These are phyloP conservation scores for Odontothrips loti DNA, from an alignment of 2,888 invertebrate genomes.

Conservation along the genomic window DNA sequence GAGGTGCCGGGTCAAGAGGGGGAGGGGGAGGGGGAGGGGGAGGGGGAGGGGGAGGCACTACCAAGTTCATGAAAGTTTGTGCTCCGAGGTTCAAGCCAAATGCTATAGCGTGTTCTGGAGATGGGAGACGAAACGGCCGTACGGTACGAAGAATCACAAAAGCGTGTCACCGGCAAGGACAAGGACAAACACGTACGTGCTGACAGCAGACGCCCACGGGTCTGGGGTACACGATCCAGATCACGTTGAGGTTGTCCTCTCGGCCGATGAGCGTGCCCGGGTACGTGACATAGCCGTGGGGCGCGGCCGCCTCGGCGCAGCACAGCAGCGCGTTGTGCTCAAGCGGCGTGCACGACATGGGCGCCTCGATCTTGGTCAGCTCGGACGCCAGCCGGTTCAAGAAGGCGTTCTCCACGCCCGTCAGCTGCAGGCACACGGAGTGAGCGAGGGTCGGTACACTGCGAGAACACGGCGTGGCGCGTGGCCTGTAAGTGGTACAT, in stretches of 20 bases:
- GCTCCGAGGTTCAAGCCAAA: no score
- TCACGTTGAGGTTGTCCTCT: constrained; percentile 4
- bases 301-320: constrained; percentile 14
- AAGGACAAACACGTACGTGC: no score
- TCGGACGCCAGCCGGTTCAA: not conserved
- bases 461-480: not conserved
- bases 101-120: no score
- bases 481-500: no score
- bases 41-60: not conserved
- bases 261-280: constrained; percentile 14
- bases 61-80: no score
- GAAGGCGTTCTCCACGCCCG: not conserved
- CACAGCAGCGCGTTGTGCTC: constrained; percentile 5
- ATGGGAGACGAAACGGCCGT: no score
- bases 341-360: constrained; percentile 9
- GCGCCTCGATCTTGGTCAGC: constrained; percentile 5
- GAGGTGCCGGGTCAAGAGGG: not conserved
- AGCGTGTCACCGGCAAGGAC: no score
- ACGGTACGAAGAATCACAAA: no score
- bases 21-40: not conserved
- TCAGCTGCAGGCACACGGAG: not conserved
- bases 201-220: not conserved
- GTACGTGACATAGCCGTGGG: constrained; percentile 16
- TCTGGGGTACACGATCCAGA: not conserved
- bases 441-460: not conserved